Conservation (phyloP, 1,140 invertebrate species). For the Thalassaphorura encarpata region DNA sequence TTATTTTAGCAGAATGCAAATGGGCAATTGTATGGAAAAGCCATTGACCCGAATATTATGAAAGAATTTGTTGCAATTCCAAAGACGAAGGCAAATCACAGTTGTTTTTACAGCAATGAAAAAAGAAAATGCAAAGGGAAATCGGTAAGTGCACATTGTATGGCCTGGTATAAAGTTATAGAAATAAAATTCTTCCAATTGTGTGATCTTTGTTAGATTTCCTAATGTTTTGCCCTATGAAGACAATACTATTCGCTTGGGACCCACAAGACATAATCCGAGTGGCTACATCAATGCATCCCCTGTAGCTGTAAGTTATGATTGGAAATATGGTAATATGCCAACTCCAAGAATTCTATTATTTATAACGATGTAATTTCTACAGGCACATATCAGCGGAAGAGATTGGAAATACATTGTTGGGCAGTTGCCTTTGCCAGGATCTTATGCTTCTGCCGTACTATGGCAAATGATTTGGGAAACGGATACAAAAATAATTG, state of each 20-base stretch:
- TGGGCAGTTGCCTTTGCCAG: slow-evolving; percentile 58
- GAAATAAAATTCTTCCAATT: too few species aligned
- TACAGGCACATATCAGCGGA: slow-evolving; percentile 55
- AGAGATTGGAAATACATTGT: slow-evolving; percentile 73
- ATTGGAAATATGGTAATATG: slow-evolving; percentile 3
- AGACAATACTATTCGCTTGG: slow-evolving; percentile 67
- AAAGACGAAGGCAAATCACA: slow-evolving; percentile 58
- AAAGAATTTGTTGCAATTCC: slow-evolving; percentile 79
- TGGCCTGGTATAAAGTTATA: neutral
- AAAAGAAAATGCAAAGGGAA: slow-evolving; percentile 50
- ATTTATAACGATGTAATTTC: slow-evolving; percentile 4
- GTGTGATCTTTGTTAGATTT: slow-evolving; percentile 48
- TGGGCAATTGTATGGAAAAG: slow-evolving; percentile 70
- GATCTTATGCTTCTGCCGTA: slow-evolving; percentile 43
- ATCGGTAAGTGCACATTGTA: slow-evolving; percentile 36
- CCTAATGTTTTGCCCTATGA: slow-evolving; percentile 77
- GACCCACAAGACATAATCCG: slow-evolving; percentile 64
- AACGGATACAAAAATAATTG: slow-evolving; percentile 63
- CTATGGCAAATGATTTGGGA: slow-evolving; percentile 88
- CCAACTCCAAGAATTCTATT: slow-evolving; percentile 3
- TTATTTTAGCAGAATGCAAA: too few species aligned
- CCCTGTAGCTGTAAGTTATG: slow-evolving; percentile 62
- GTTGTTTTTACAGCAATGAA: slow-evolving; percentile 55
- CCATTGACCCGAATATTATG: slow-evolving; percentile 61
- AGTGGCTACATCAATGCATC: slow-evolving; percentile 84